phyloP scores from a whole-genome alignment of 1,140 invertebrate genomes.

The Mylabris phalerata region DNA sequence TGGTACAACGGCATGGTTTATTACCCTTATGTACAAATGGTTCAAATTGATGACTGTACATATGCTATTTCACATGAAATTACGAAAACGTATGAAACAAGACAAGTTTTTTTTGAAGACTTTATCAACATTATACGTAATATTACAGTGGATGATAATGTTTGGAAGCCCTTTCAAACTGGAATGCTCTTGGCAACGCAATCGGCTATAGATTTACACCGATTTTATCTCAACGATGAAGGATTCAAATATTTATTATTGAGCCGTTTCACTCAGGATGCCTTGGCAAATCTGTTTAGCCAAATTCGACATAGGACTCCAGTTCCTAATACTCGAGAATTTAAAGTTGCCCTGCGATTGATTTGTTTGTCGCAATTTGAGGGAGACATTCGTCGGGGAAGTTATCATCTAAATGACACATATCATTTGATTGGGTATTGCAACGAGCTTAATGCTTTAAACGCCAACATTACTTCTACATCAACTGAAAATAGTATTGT shows the following conservation, averaged over 20 bases:
- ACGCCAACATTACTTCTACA: no score
- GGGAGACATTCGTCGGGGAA: no score
- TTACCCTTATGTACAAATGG: conserved; percentile 5
- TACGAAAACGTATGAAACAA: not conserved
- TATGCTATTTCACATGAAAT: not conserved
- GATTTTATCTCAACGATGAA: not conserved
- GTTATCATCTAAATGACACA: no score
- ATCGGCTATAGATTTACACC: not conserved
- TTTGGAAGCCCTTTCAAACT: no score
- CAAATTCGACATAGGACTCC: not conserved
- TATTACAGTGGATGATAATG: not conserved
- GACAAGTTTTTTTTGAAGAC: not conserved
- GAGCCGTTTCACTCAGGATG: not conserved
- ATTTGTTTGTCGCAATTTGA: not conserved
- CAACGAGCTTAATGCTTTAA: no score
- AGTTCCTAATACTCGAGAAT: no score
- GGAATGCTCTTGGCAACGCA: not conserved
- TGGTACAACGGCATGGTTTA: conserved; percentile 5
- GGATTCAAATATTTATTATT: not conserved
- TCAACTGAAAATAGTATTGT: no score
- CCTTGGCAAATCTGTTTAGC: not conserved
- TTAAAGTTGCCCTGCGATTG: not conserved
- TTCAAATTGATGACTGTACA: conserved; percentile 3
- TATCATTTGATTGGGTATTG: not conserved
- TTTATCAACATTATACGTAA: not conserved